Evolutionary conservation across 1,140 invertebrate genomes (phyloP).

Genomic region (Melitaea cinxia): DNA sequence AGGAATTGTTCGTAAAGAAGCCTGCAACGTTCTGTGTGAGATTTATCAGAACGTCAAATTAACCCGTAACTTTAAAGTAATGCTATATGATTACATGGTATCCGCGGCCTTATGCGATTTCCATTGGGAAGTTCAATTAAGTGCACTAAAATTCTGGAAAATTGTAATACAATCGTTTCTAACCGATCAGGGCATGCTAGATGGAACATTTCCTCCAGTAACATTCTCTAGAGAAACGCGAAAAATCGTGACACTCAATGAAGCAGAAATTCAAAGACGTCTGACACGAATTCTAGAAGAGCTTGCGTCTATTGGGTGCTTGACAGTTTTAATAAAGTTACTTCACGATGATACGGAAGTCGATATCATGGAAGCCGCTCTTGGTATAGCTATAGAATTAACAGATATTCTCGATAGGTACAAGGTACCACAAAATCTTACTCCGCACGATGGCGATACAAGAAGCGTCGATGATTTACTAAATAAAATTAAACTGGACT

Average conservation of each 20-base stretch:
- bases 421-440: constrained; percentile 73
- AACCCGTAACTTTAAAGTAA: constrained; percentile 70
- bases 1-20: constrained; percentile 88
- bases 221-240: constrained; percentile 89
- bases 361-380: constrained; percentile 85
- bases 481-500: constrained; percentile 45
- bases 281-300: constrained; percentile 86
- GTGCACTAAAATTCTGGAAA: constrained; percentile 87
- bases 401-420: constrained; percentile 83
- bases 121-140: constrained; percentile 90
- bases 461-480: constrained; percentile 53
- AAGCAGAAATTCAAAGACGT: constrained; percentile 85
- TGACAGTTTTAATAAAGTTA: constrained; percentile 85
- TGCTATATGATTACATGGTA: constrained; percentile 83
- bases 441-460: constrained; percentile 48
- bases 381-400: constrained; percentile 82
- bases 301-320: constrained; percentile 84
- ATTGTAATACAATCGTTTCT: constrained; percentile 85
- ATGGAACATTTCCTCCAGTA: constrained; percentile 88
- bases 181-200: constrained; percentile 89
- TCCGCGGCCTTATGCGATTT: constrained; percentile 86
- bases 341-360: constrained; percentile 87
- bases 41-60: constrained; percentile 86
- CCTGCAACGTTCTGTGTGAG: constrained; percentile 84
- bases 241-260: constrained; percentile 88